These are phyloP conservation scores for Nomada hirtipes DNA, from an alignment of 2,888 invertebrate species.

Conservation along the genomic window DNA sequence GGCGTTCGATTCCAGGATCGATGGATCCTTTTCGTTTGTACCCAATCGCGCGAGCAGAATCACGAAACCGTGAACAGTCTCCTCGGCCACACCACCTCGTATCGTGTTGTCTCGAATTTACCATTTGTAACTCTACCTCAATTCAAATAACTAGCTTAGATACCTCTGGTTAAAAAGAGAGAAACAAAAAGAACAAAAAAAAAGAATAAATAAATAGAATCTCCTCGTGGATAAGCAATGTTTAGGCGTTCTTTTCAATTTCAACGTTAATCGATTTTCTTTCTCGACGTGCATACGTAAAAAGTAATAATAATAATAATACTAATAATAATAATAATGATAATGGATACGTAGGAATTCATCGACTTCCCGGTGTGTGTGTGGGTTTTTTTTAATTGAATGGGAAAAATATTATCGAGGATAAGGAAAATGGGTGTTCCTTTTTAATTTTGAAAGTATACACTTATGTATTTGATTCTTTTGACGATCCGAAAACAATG, in stretches of 20 bases:
- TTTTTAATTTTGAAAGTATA: background rate
- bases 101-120: conserved; percentile 49
- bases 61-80: conserved; percentile 22
- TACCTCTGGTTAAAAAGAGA: background rate
- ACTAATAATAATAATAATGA: too few relatives aligned
- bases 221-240: conserved; percentile 22
- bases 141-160: conserved; percentile 51
- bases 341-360: too few relatives aligned
- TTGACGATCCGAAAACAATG: conserved; percentile 15
- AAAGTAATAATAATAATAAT: too few relatives aligned
- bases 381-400: background rate
- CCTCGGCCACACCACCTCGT: conserved; percentile 14
- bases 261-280: background rate
- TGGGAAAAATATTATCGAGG: background rate
- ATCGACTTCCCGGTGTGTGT: too few relatives aligned
- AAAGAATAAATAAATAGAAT: background rate
- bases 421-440: background rate
- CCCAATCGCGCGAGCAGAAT: background rate
- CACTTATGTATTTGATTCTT: background rate
- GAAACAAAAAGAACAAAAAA: background rate
- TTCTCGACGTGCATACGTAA: background rate
- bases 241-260: conserved; percentile 12
- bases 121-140: conserved; percentile 66
- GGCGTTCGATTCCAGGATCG: conserved; percentile 6
- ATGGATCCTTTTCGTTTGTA: background rate